These are phyloP conservation scores for Heliconius hermathena DNA, from an alignment of 1,140 invertebrate genomes.

Conservation along the genomic window DNA sequence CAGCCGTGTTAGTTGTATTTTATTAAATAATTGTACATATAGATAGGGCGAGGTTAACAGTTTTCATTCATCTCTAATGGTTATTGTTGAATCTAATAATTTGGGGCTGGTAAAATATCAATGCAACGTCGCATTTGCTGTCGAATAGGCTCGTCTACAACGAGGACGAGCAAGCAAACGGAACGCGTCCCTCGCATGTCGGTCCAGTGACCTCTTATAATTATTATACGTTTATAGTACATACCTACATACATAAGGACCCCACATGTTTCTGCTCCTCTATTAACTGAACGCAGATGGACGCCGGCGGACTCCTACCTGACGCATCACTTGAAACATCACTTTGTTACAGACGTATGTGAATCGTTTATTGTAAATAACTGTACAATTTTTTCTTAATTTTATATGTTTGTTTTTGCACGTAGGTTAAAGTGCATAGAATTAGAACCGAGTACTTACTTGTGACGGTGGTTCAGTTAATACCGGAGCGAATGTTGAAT, in stretches of 20 bases:
- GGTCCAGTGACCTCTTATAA: constrained; percentile 54
- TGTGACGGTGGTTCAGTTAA: constrained; percentile 48
- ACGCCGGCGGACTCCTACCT: no score
- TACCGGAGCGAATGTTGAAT: constrained; percentile 50
- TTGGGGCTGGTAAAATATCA: constrained; percentile 66
- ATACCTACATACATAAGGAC: constrained; percentile 60
- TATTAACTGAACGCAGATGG: constrained; percentile 60
- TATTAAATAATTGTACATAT: constrained; percentile 74
- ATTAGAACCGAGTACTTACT: constrained; percentile 23
- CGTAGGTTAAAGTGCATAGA: constrained; percentile 5
- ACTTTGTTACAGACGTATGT: constrained; percentile 9
- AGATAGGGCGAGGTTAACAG: constrained; percentile 72
- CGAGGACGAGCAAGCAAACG: constrained; percentile 27
- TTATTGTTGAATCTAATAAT: constrained; percentile 66
- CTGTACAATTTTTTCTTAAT: constrained; percentile 19
- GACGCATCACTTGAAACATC: constrained; percentile 34
- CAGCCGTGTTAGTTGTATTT: constrained; percentile 72
- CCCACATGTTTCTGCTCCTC: constrained; percentile 54
- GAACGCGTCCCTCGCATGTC: constrained; percentile 65
- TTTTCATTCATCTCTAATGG: constrained; percentile 67
- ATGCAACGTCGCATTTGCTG: constrained; percentile 69
- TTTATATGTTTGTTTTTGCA: constrained; percentile 21
- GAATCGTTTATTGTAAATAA: constrained; percentile 10
- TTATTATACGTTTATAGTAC: constrained; percentile 55
- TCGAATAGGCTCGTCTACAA: constrained; percentile 39